phyloP scores from a whole-genome alignment of 2,113 vertebrate species.

The Leucoraja erinaceus region DNA sequence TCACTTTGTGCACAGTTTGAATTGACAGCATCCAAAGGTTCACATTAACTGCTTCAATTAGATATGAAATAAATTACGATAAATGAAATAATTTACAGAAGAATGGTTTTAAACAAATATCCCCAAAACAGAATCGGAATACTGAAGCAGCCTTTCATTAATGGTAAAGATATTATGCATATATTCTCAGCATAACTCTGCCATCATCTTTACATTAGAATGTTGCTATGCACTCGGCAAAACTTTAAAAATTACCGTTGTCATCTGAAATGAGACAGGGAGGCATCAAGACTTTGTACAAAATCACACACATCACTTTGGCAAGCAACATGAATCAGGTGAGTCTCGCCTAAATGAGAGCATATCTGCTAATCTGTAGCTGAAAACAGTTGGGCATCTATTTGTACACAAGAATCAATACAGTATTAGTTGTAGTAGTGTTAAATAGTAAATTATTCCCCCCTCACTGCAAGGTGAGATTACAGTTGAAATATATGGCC shows the following conservation, averaged over 20 bases:
- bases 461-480: background rate
- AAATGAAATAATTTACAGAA: background rate
- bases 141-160: background rate
- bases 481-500: background rate
- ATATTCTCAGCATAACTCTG: too few relatives aligned
- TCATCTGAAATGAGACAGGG: background rate
- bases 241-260: background rate
- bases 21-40: background rate
- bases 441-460: background rate
- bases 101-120: conserved; percentile 6
- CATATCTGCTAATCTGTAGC: background rate
- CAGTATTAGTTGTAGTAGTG: background rate
- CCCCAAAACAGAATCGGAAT: background rate
- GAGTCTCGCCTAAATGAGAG: background rate
- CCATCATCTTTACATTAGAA: background rate
- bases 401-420: background rate
- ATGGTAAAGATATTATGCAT: background rate
- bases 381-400: background rate
- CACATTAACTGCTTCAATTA: conserved; percentile 5
- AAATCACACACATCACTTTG: background rate
- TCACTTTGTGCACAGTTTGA: conserved; percentile 6
- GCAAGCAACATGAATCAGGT: background rate
- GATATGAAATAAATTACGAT: background rate
- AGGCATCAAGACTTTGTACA: background rate
- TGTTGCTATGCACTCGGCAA: background rate